Evolutionary conservation across 2,113 vertebrate genomes (phyloP), one percentile per base, ranked within the genome.

Genomic region (Aplodontia rufa): DNA sequence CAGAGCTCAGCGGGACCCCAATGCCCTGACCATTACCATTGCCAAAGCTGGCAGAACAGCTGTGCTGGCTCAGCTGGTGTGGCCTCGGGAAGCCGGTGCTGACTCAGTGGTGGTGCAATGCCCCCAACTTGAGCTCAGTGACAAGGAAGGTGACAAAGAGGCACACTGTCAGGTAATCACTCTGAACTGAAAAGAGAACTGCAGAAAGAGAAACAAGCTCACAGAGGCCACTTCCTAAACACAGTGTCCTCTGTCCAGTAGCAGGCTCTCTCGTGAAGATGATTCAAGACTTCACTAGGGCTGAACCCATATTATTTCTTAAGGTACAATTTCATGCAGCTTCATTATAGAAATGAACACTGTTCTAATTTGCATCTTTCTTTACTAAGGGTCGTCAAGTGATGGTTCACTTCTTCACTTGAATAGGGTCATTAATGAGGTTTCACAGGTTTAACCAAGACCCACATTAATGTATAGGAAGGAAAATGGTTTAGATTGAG

Each of bases 261-360:
- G 26, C 1, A 3, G 26, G 22, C 51, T 76, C 76, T 76, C 30
- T 87, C 60, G 1, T 53, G 51, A 79, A 68, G 53, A 75, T 26
- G 8, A 69, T 12, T 53, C 26, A 49, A 58, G 32, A 62, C 42
- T 45, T 85, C 88, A 55, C 68, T 40, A 3, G 60, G 47, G 88
- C 68, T 72, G 64, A 94, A 81, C 80, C 53, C 30, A 37, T 26
- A 20, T 8, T 58, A 14, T 58, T 74, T 95, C 55, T 90, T 68
- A 90, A 89, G 53, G 35, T 64, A 68, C 17, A 82, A 84, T 60
- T 91, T 93, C 69, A 78, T 45, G 26, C 42, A 62, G 62, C 74
- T 93, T 93, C 80, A 47, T 95, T 91, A 86, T 20, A 79, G 66
- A 49, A 93, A 83, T 78, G 66, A 91, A 75, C 81, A 71, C 86